A percentile compares a stretch with the other conserved stretches of the same genome.
Conservation (phyloP, 2,888 invertebrate genomes). For the Meiosimyza decipiens region DNA sequence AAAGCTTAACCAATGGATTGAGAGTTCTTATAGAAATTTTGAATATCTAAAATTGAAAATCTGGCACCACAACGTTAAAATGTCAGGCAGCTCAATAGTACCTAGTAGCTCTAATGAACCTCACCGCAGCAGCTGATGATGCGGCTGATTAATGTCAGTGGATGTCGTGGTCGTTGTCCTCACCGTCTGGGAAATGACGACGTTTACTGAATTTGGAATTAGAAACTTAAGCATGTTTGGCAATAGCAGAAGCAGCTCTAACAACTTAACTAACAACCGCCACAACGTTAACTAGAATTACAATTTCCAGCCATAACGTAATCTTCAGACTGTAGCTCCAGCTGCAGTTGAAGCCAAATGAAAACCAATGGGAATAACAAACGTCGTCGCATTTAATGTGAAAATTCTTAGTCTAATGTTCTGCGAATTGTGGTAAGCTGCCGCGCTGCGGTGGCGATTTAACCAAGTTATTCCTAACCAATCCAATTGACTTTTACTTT, state of each 20-base stretch:
- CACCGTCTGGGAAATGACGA: conserved; percentile 17
- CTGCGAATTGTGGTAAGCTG: conserved; percentile 3
- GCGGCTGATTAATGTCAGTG: conserved; percentile 35
- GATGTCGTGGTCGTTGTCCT: conserved; percentile 19
- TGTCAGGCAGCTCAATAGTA: no score
- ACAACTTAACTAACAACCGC: conserved; percentile 40
- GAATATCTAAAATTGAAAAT: no score
- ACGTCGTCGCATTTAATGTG: conserved; percentile 26
- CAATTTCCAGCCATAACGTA: not conserved
- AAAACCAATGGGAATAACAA: not conserved
- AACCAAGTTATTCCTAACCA: conserved; percentile 4
- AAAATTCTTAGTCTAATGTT: conserved; percentile 32
- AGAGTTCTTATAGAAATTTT: no score
- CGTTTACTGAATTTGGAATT: conserved; percentile 36
- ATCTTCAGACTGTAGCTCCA: not conserved
- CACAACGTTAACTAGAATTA: not conserved
- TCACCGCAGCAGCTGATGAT: conserved; percentile 29
- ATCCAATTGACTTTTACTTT: conserved; percentile 40
- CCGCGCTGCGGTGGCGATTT: conserved; percentile 6
- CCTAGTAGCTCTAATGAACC: conserved; percentile 27
- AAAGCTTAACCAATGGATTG: no score
- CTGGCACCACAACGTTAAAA: no score
- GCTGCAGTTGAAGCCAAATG: conserved; percentile 13
- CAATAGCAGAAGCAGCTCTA: conserved; percentile 15
- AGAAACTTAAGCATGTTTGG: conserved; percentile 22